Base-by-base conservation (phyloP, 2,113 vertebrate genomes). In the Peromyscus maniculatus region DNA sequence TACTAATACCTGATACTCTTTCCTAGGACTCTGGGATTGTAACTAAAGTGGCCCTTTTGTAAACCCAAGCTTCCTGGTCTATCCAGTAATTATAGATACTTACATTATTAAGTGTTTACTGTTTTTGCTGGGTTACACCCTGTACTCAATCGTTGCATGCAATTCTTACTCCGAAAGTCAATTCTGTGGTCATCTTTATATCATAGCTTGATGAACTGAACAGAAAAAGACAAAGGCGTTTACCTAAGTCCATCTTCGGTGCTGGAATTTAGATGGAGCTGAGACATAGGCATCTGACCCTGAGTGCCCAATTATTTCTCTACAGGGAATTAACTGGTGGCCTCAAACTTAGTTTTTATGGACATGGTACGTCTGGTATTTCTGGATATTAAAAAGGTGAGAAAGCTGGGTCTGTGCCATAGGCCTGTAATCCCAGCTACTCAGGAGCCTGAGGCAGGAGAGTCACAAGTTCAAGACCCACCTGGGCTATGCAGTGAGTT, bases 131-230 rank as follows among this genome's bases (percentile, higher is more conserved):
- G 43, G 57, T 46, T 83, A 80, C 64, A 1, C 26, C 87, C 69
- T 95, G 90, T 89, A 62, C 55, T 94, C 12, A 2, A 55, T 79
- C 92, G 67, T 80, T 77, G 64, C 5, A 15, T 31, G 24, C 84
- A 93, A 89, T 95, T 66, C n/a, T 66, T 75, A 77, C 16, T 69
- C 82, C 89, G 49, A 39, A 96, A 62, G 22, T 91, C 94, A 97
- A 87, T 79, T 39, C 62, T 96, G 3, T 84, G 49, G 74, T 93
- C 79, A 88, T 92, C 46, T 77, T 62, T 72, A 22, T 94, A 52
- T 87, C 93, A 83, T 52, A 93, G 62, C 59, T 89, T 62, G 71
- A 19, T 57, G 15, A 92, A 94, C 66, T 86, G 66, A 16, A 10
- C 39, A 87, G 78, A 69, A 62, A 83, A 95, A 91, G 67, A 55